phyloP scores from a whole-genome alignment of 2,888 invertebrate genomes.

The Drosophila mimica region DNA sequence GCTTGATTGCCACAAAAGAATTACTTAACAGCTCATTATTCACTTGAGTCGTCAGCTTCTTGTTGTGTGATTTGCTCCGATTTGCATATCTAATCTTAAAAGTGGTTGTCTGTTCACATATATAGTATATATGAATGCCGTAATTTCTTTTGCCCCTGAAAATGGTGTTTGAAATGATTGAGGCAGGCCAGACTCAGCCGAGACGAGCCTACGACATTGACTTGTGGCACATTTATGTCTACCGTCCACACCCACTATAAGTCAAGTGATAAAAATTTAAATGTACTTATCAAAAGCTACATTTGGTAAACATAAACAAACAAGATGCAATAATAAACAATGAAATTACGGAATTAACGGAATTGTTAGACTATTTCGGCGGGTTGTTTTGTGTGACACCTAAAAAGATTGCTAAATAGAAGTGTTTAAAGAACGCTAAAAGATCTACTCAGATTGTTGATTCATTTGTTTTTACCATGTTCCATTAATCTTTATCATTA shows the following conservation, averaged over 20 bases:
- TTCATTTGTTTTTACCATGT: not conserved
- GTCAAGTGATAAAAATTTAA: conserved; percentile 8
- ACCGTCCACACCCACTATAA: not conserved
- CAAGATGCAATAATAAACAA: conserved; percentile 11
- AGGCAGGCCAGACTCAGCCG: conserved; percentile 14
- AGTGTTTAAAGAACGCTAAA: not conserved
- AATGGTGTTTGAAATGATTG: not conserved
- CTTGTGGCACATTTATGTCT: conserved; percentile 23
- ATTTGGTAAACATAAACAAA: not conserved
- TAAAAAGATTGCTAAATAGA: not conserved
- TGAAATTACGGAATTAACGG: not conserved
- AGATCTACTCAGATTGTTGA: not conserved
- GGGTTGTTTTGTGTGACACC: not conserved
- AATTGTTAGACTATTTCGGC: not conserved
- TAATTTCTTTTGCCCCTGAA: conserved; percentile 36
- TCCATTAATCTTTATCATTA: not conserved
- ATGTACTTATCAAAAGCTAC: conserved; percentile 22
- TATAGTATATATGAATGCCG: not conserved
- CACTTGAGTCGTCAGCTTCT: conserved; percentile 32
- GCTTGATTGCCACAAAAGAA: conserved; percentile 30
- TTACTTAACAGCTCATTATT: conserved; percentile 43
- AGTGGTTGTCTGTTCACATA: not conserved
- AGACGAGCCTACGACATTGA: conserved; percentile 13
- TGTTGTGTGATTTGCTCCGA: conserved; percentile 22
- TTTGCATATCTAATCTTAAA: conserved; percentile 49